Evolutionary conservation across 2,888 invertebrate genomes (phyloP).

Genomic region (Cremastinae sp.): DNA sequence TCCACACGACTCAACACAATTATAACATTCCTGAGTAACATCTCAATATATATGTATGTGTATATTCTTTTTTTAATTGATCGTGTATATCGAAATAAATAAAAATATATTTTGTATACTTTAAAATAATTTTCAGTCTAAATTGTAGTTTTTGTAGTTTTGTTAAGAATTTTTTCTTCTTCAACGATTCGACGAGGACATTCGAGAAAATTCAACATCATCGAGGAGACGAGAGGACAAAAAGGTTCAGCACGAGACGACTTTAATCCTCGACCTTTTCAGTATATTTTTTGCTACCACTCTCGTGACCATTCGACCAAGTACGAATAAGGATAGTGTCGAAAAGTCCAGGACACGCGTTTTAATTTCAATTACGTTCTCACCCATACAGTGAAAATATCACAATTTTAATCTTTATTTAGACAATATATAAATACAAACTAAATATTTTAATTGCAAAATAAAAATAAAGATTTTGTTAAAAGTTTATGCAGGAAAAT

Average conservation of each 20-base stretch:
- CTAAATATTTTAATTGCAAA: background rate
- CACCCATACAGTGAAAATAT: background rate
- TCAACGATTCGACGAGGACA: background rate
- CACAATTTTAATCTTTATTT: background rate
- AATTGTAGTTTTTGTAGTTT: no score
- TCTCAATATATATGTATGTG: no score
- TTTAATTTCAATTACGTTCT: background rate
- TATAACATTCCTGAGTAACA: no score
- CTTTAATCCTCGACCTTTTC: constrained; percentile 12
- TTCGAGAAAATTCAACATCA: background rate
- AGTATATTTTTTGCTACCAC: constrained; percentile 33
- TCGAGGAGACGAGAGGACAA: background rate
- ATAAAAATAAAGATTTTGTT: no score
- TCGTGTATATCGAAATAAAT: no score
- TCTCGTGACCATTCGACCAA: constrained; percentile 26
- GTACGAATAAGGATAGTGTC: constrained; percentile 24
- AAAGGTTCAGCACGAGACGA: constrained; percentile 14
- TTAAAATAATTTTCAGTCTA: no score
- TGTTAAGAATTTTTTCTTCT: background rate
- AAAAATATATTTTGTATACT: no score
- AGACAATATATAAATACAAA: background rate
- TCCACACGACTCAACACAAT: no score
- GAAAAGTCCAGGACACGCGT: constrained; percentile 16
- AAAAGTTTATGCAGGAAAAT: no score
- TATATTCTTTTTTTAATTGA: no score